phyloP scores from a whole-genome alignment of 2,888 invertebrate species.

The Cataglyphis albicans region DNA sequence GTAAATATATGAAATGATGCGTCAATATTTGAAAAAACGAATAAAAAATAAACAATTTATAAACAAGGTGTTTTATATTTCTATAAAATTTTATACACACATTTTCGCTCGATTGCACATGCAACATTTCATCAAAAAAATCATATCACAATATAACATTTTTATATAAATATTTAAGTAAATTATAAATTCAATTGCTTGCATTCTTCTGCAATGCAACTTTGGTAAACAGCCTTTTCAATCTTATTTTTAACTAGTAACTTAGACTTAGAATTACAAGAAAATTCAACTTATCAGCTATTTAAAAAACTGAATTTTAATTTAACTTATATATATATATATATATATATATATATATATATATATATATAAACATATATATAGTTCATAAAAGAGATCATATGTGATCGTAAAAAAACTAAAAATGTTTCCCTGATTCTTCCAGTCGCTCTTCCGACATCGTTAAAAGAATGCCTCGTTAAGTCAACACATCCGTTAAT shows the following conservation, averaged over 20 bases:
- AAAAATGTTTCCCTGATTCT: constrained; percentile 4
- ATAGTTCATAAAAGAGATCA: constrained; percentile 20
- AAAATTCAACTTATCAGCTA: constrained; percentile 2
- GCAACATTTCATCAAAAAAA: constrained; percentile 14
- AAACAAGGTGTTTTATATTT: constrained; percentile 15
- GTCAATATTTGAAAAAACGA: neutral
- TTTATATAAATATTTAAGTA: neutral
- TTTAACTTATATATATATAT: neutral
- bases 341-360: neutral
- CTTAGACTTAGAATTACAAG: constrained; percentile 2
- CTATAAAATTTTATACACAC: constrained; percentile 17
- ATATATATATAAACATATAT: neutral
- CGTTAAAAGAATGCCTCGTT: neutral
- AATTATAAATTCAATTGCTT: constrained; percentile 26
- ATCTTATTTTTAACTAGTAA: constrained; percentile 14
- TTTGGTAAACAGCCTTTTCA: constrained; percentile 43
- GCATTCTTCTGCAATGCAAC: neutral
- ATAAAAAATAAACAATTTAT: constrained; percentile 8
- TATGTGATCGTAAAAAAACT: neutral
- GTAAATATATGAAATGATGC: neutral
- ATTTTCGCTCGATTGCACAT: neutral
- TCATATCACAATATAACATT: constrained; percentile 18
- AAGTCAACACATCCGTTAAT: constrained; percentile 10
- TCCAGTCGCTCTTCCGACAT: neutral
- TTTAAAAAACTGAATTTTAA: constrained; percentile 5